Evolutionary conservation across 1,140 invertebrate species (phyloP).

Genomic region (Drosophila takahashii): DNA sequence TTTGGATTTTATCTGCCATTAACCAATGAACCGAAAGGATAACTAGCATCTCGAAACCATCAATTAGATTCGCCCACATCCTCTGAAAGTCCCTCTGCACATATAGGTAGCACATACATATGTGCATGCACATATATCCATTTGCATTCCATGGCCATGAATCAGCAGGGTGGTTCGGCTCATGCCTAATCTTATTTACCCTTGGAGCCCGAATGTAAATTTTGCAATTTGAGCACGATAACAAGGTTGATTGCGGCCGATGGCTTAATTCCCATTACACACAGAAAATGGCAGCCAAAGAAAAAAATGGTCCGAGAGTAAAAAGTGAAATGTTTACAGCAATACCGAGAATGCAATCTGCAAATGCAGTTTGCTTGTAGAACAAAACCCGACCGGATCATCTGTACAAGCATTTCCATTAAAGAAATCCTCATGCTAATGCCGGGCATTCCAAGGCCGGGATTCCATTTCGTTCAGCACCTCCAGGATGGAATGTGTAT

Average conservation of each 20-base stretch:
- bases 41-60: conserved; percentile 44
- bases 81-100: neutral
- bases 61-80: conserved; percentile 24
- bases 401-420: conserved; percentile 26
- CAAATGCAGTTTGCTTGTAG: conserved; percentile 39
- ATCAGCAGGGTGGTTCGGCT: conserved; percentile 18
- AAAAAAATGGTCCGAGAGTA: neutral
- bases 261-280: conserved; percentile 39
- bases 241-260: conserved; percentile 37
- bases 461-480: conserved; percentile 20
- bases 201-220: conserved; percentile 29
- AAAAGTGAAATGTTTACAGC: conserved; percentile 24
- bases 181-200: conserved; percentile 37
- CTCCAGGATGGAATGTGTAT: conserved; percentile 1
- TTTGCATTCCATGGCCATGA: conserved; percentile 26
- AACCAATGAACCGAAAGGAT: conserved; percentile 36
- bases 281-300: neutral
- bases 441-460: conserved; percentile 15
- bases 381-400: conserved; percentile 15
- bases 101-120: conserved; percentile 2
- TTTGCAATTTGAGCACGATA: conserved; percentile 46
- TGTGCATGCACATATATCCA: neutral
- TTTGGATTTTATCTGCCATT: conserved; percentile 33
- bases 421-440: conserved; percentile 31
- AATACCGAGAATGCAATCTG: conserved; percentile 29